A percentile compares a stretch with the other conserved stretches of the same genome.
Evolutionary conservation across 2,797 vertebrate genomes (phyloP).

Genomic region (Pseudomugil gertrudae): DNA sequence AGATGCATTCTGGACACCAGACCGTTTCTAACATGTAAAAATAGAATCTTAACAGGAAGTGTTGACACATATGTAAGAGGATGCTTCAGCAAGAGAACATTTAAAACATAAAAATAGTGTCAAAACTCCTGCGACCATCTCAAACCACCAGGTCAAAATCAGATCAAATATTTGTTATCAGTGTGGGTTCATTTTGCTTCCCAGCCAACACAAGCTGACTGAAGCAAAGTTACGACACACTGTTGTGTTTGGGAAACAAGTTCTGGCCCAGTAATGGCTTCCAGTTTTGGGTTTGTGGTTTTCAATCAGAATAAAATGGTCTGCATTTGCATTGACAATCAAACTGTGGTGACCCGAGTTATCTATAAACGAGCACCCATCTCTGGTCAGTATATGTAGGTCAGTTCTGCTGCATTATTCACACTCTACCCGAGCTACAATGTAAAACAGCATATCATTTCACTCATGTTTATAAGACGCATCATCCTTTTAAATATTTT

Average conservation of each 20-base stretch:
- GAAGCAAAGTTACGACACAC: background rate
- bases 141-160: background rate
- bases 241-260: background rate
- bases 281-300: background rate
- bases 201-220: background rate
- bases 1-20: constrained; percentile 12
- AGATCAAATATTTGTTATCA: background rate
- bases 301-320: background rate
- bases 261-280: background rate
- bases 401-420: background rate
- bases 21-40: constrained; percentile 31
- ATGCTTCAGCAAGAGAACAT: background rate
- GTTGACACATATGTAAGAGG: constrained; percentile 1
- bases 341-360: background rate
- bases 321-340: background rate
- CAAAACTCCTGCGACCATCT: background rate
- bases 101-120: background rate
- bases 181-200: background rate
- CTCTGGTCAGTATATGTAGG: background rate
- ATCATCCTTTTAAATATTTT: background rate
- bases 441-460: background rate
- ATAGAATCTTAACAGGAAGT: constrained; percentile 30
- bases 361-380: background rate
- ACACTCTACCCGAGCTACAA: background rate
- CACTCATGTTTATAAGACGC: background rate